Evolutionary conservation across 92 coral and sea anemone genomes (phyloP).

Genomic region (Paramuricea clavata): DNA sequence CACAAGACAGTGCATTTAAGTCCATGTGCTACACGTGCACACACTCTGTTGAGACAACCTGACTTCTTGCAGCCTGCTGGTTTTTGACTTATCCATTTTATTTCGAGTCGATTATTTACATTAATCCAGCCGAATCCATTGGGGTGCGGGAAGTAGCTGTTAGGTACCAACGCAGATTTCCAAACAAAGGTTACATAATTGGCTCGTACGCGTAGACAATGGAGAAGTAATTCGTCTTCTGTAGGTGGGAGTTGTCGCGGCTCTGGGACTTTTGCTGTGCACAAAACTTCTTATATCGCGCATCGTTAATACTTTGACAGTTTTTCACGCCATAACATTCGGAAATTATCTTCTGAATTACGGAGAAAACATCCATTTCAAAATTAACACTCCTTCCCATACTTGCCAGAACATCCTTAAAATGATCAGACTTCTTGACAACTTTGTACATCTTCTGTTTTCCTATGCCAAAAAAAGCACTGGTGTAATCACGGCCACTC

Average conservation of each 20-base stretch:
- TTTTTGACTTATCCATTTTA: slow-evolving; percentile 56
- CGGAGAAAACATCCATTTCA: neutral
- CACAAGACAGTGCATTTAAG: slow-evolving; percentile 57
- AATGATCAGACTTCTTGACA: slow-evolving; percentile 12
- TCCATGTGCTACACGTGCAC: slow-evolving; percentile 59
- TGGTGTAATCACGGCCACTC: slow-evolving; percentile 24
- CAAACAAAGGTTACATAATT: slow-evolving; percentile 19
- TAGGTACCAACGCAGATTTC: slow-evolving; percentile 17
- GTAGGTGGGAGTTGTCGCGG: slow-evolving; percentile 35
- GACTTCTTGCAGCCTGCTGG: slow-evolving; percentile 61
- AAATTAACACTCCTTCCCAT: slow-evolving; percentile 8
- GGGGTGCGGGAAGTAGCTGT: neutral
- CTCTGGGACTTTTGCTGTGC: slow-evolving; percentile 7
- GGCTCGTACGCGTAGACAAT: slow-evolving; percentile 19
- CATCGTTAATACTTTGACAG: slow-evolving; percentile 12
- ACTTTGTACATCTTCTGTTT: slow-evolving; percentile 22
- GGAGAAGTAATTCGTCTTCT: slow-evolving; percentile 28
- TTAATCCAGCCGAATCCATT: slow-evolving; percentile 58
- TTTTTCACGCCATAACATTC: slow-evolving; percentile 28
- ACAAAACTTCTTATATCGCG: slow-evolving; percentile 20
- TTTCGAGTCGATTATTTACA: slow-evolving; percentile 41
- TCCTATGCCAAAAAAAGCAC: slow-evolving; percentile 31
- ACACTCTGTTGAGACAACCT: slow-evolving; percentile 36
- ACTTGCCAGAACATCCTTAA: neutral
- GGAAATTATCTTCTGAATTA: slow-evolving; percentile 34